Base-by-base conservation (phyloP, 2,113 vertebrate genomes). In the Callaeas wilsoni region DNA sequence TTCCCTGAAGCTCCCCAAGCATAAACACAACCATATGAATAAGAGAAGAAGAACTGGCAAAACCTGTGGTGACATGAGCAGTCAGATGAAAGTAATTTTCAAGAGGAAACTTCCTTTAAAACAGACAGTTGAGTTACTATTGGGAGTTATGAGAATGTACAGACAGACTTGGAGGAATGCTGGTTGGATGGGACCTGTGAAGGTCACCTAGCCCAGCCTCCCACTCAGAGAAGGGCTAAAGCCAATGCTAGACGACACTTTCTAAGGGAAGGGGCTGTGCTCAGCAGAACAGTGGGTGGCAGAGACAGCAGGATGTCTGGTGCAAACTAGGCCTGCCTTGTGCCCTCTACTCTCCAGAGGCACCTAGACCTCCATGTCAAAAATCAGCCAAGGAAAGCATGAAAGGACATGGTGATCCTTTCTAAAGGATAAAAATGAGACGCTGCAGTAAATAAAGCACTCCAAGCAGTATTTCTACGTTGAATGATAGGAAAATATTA, bases 191-290 rank as follows among this genome's bases (percentile, higher is more conserved):
- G 50, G 68, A 88, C 47, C 84, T 91, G 44, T 82, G 69, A 89
- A 91, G 74, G 93, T 91, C 77, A 91, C 49, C 52, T 21, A 68
- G 64, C 42, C 46, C 88, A 83, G 68, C 37, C 50, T 74, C 27
- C 29, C 23, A 20, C 50, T 23, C 55, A 27, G 20, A 80, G 53
- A 41, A 82, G 39, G 42, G 47, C 64, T 68, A 49, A 50, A 46
- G 50, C 49, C 82, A 90, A 20, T 2, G 1, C 62, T 8, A 49
- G 57, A 35, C 0, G 0, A 52, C 57, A n/a, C 32, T 57, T 79
- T 46, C 22, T 67, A 69, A 64, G 42, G 0, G 1, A 85, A 90
- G 70, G 77, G n/a, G 20, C 32, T 26, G 37, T 20, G 20, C 35
- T 75, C 17, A 83, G 60, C 23, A 1, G 16, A 85, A 73, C 75